Evolutionary conservation across 2,888 invertebrate genomes (phyloP).

Genomic region (Macrosiphum euphorbiae): DNA sequence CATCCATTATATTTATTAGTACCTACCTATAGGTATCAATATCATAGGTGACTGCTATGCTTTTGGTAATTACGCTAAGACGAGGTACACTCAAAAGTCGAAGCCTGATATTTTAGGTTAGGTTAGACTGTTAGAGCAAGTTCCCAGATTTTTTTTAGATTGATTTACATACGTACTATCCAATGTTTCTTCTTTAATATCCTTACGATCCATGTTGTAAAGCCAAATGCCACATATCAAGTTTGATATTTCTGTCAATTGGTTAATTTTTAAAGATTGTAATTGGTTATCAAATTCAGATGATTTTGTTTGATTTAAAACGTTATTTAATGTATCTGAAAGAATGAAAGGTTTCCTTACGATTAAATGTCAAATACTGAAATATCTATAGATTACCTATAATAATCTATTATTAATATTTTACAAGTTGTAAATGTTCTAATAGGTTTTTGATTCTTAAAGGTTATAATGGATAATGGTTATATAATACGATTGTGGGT

Average conservation of each 20-base stretch:
- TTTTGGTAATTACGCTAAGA: no score
- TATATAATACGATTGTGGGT: no score
- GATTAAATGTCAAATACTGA: neutral
- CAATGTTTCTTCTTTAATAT: neutral
- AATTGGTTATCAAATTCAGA: neutral
- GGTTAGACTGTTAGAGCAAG: no score
- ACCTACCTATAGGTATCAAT: no score
- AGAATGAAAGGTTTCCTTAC: neutral
- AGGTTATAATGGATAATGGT: no score
- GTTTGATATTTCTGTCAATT: constrained; percentile 16
- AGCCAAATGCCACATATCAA: constrained; percentile 34
- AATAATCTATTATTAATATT: no score
- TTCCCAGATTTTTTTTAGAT: neutral
- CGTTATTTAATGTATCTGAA: neutral
- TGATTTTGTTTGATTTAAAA: neutral
- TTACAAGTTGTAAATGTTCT: no score
- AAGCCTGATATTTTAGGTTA: no score
- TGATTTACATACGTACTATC: neutral
- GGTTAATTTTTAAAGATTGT: neutral
- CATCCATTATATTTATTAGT: no score
- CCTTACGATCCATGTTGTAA: neutral
- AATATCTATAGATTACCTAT: neutral
- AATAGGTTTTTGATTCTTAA: no score
- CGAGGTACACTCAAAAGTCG: no score
- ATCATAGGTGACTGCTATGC: no score